Base-by-base conservation (phyloP, 2,888 invertebrate genomes). In the Listrodromus nycthemerus region DNA sequence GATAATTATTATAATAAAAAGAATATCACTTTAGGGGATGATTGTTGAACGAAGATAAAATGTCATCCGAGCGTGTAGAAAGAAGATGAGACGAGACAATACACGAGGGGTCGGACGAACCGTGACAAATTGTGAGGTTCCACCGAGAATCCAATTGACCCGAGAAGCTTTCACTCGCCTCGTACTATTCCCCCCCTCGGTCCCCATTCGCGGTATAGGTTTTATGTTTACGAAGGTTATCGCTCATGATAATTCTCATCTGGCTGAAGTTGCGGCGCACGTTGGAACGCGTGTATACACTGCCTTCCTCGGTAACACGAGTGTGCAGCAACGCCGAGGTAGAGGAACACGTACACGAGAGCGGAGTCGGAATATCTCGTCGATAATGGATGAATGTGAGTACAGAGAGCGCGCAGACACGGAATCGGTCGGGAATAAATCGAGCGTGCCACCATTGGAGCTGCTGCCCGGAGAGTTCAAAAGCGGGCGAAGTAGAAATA, bases 131-230 rank as follows among this genome's bases (percentile, higher is more conserved):
- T 83, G 79, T 82, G 67, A 78, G 84, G 85, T 74, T 75, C 75
- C 85, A 76, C 81, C 77, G 79, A 80, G 81, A 86, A 85, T 86
- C 81, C 81, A 85, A 86, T 86, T 85, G 86, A 86, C 84, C 85
- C 84, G 70, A 79, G 80, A 77, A 83, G 85, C 83, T 86, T 86
- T 85, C 84, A 85, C 84, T 85, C 69, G 70, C 58, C 73, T 61
- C 75, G 71, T 52, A n/a, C 78, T 82, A 24, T 27, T 41, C 55
- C 21, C 65, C 65, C 27, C 27, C n/a, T 48, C n/a, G 13, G 1
- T 7, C n/a, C 1, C 6, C 6, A n/a, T 50, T 50, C 19, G 33
- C 13, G 24, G 61, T 74, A 48, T 45, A 30, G 30, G 30, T 69
- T 41, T 73, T 48, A 50, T 24, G 69, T 48, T 33, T 19, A 66